phyloP scores from a whole-genome alignment of 2,888 invertebrate genomes.

The Melanargia galathea region DNA sequence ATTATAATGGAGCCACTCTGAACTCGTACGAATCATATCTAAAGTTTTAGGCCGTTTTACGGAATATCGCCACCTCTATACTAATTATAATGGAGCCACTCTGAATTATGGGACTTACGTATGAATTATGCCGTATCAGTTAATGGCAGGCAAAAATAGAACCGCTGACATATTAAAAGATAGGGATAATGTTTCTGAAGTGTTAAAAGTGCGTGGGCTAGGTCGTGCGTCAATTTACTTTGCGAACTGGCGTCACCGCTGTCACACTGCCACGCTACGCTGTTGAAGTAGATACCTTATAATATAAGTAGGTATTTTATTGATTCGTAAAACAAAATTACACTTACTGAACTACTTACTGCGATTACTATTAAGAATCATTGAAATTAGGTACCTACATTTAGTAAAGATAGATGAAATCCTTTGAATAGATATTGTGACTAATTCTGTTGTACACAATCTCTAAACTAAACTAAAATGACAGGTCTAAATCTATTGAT shows the following conservation, averaged over 20 bases:
- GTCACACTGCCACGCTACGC: slow-evolving; percentile 42
- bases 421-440: no score
- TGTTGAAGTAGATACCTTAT: not conserved
- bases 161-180: slow-evolving; percentile 47
- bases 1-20: not conserved
- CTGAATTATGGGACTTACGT: not conserved
- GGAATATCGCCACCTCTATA: not conserved
- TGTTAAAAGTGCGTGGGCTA: slow-evolving; percentile 64
- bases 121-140: slow-evolving; percentile 21
- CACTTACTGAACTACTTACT: no score
- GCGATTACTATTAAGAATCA: no score
- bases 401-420: no score
- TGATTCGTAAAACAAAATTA: no score
- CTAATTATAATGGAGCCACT: not conserved
- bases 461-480: no score
- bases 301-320: no score
- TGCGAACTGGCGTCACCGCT: slow-evolving; percentile 64
- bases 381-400: no score
- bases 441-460: no score
- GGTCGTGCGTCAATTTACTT: slow-evolving; percentile 75
- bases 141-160: slow-evolving; percentile 18
- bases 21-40: no score
- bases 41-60: no score
- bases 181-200: slow-evolving; percentile 53
- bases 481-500: no score